Conservation (phyloP, 2,888 invertebrate genomes). For the Scaeva pyrastri region DNA sequence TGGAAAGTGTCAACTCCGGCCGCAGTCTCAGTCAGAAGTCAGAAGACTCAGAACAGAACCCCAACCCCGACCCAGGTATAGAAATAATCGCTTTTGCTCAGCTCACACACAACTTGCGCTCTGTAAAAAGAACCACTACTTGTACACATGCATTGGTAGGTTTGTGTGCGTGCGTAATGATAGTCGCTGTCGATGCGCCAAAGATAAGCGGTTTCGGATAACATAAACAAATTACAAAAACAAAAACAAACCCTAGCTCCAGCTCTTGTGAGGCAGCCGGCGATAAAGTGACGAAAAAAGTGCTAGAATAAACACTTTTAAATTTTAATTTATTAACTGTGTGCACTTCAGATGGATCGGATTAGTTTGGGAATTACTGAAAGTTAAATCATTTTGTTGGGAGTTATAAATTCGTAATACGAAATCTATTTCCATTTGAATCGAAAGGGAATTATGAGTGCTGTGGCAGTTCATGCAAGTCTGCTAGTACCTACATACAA, state of each 20-base stretch:
- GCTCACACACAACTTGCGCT: too few species aligned
- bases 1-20: too few species aligned
- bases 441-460: not conserved
- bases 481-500: too few species aligned
- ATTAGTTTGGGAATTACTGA: not conserved
- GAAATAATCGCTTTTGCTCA: too few species aligned
- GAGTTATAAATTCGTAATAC: not conserved
- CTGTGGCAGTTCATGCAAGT: not conserved
- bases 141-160: not conserved
- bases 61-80: too few species aligned
- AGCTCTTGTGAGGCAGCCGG: too few species aligned
- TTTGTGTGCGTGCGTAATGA: not conserved
- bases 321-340: slow-evolving; percentile 4
- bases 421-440: not conserved
- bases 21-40: too few species aligned
- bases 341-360: slow-evolving; percentile 1
- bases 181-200: not conserved
- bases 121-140: not conserved
- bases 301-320: not conserved
- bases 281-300: slow-evolving; percentile 13
- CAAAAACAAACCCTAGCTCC: too few species aligned
- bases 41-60: too few species aligned
- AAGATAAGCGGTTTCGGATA: slow-evolving; percentile 33
- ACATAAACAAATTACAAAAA: slow-evolving; percentile 29
- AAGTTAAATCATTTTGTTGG: not conserved